These are phyloP conservation scores for Synaphobranchus kaupii DNA, from an alignment of 2,797 vertebrate species.

Conservation along the genomic window DNA sequence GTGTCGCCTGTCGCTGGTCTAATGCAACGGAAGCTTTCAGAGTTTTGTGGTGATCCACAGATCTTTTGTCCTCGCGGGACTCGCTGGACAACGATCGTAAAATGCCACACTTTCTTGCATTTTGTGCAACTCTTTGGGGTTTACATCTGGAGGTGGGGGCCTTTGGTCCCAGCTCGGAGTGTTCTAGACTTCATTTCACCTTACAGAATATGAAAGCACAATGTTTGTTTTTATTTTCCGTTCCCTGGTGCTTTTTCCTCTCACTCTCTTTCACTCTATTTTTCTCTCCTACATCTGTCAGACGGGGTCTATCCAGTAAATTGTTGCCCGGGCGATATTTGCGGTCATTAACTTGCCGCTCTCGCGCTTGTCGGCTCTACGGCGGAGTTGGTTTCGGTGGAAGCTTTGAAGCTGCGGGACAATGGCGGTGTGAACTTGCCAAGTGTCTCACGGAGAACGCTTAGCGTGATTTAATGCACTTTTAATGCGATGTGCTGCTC, in stretches of 20 bases:
- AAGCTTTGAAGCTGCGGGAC: not conserved
- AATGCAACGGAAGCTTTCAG: slow-evolving; percentile 5
- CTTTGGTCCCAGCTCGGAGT: not conserved
- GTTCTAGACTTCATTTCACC: not conserved
- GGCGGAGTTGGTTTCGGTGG: not conserved
- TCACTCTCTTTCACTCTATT: not conserved
- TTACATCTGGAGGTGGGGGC: not conserved
- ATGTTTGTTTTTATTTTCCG: not conserved
- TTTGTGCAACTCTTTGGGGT: not conserved
- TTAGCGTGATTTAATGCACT: not conserved
- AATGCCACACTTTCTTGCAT: not conserved
- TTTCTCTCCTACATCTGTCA: not conserved
- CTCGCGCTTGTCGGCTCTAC: not conserved
- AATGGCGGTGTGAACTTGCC: not conserved
- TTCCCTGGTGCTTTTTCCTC: not conserved
- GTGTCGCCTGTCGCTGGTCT: not conserved
- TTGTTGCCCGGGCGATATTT: not conserved
- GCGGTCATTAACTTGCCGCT: not conserved
- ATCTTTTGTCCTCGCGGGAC: not conserved
- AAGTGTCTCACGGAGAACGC: not conserved
- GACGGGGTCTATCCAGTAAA: not conserved
- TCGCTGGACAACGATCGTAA: not conserved
- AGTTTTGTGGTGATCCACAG: not conserved
- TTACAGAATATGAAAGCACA: not conserved
- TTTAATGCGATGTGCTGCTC: not conserved